Evolutionary conservation across 2,888 invertebrate species (phyloP).

Genomic region (Aricia artaxerxes): DNA sequence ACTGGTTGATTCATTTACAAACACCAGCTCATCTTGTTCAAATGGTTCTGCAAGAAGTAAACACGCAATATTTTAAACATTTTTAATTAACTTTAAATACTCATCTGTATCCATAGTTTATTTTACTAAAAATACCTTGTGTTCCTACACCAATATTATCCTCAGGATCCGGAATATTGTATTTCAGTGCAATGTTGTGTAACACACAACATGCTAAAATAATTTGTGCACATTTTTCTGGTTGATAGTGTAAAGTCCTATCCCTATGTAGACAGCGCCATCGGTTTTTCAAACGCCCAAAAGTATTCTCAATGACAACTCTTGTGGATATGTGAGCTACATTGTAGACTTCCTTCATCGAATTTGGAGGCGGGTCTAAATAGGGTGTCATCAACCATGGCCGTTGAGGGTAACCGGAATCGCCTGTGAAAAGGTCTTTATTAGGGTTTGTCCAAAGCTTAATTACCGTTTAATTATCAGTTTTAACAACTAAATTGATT

Average conservation of each 20-base stretch:
- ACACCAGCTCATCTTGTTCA: too few relatives aligned
- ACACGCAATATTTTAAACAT: constrained; percentile 2
- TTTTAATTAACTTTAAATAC: background rate
- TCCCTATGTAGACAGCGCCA: constrained; percentile 15
- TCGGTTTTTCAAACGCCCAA: background rate
- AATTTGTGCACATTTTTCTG: constrained; percentile 26
- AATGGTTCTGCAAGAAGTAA: too few relatives aligned
- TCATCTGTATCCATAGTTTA: background rate
- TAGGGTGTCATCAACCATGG: background rate
- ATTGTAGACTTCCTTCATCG: constrained; percentile 12
- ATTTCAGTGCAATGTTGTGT: constrained; percentile 8
- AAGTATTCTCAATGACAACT: background rate
- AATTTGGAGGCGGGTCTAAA: background rate
- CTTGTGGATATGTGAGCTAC: background rate
- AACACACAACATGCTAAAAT: constrained; percentile 25
- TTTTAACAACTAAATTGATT: too few relatives aligned
- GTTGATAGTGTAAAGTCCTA: constrained; percentile 9
- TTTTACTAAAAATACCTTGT: constrained; percentile 5
- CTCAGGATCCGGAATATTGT: background rate
- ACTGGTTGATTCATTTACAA: too few relatives aligned
- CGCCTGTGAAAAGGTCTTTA: background rate
- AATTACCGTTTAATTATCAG: background rate
- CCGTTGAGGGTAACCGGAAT: constrained; percentile 9
- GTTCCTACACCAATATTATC: background rate
- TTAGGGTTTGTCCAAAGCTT: background rate